Evolutionary conservation across 2,888 invertebrate genomes (phyloP), one percentile per base, ranked within the genome.

Genomic region (Lithosia quadra): DNA sequence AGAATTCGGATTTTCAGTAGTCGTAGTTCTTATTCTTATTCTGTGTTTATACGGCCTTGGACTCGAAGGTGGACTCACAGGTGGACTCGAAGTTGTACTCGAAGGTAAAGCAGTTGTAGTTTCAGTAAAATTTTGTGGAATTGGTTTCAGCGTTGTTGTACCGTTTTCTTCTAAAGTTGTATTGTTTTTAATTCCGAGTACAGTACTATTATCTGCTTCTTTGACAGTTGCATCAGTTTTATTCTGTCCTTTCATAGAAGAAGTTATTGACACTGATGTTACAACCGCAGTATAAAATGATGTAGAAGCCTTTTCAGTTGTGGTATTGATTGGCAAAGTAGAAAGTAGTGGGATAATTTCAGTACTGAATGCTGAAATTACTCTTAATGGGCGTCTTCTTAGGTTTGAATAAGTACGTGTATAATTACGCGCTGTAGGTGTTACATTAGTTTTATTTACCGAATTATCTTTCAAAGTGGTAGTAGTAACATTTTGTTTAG

Each of bases 231-330:
- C 73, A 72, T 95, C 95, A 18, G 94, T 94, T 85, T 90, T 94
- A 76, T 95, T 95, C 69, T 88, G 89, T 9, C 91, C 94, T 87
- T 95, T 95, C 83, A 95, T 92, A 33, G 95, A 95, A 4, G 95
- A 95, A 34, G 95, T 95, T 74, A 95, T 94, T 10, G 95, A 95
- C 22, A 95, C 91, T 56, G 95, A 95, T 39, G 95, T 95, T 0
- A 95, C 95, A 55, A 95, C 95, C 4, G 95, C 95, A 9, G 95
- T 95, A 69, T 95, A 95, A 9, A 95, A 92, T 56, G 95, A 90
- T n/a, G 95, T 94, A 10, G 95, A 90, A 55, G 90, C 87, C 78
- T 93, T 93, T 81, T 94, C 92, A 55, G 95, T 95, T 2, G 94
- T 93, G 39, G 90, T 79, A 81, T 94, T 94, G 9, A 87, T 75